Evolutionary conservation across 2,888 invertebrate genomes (phyloP), one percentile per base, ranked within the genome.

Genomic region (Serrognathus titanus): DNA sequence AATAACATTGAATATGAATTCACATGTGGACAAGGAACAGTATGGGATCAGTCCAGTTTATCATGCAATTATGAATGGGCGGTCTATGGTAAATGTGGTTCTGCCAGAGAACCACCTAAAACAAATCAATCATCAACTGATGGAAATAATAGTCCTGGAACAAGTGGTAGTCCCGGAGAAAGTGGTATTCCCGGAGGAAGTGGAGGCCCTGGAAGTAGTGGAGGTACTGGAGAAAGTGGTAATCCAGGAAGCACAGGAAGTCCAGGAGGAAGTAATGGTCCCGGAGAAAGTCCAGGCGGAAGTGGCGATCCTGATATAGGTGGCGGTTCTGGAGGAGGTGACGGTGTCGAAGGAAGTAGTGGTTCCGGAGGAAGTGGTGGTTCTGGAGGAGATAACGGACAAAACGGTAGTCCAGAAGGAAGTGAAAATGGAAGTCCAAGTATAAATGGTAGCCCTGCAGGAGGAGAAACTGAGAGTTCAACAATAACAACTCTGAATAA

Each of bases 341-440:
- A 55, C 46, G 31, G 13, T 41, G 57, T 43, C 48, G 53, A 62
- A 50, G 39, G 45, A 53, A 58, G 60, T 37, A 57, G 58, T 6
- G 60, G 53, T n/a, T 60, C 62, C 40, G 63, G 65, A 49, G 60
- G 61, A 31, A n/a, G 37, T 11, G 54, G 48, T 8, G 12, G 3
- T 3, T 20, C 20, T 38, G 20, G 46, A 8, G n/a, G 45, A 45
- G 52, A 45, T 31, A 3, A 3, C 10, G 16, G 45, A 11, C 61
- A 92, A 92, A 9, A 91, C 92, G 64, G 88, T 88, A 10, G 24
- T 8, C 45, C 43, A 62, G 92, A 45, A 48, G 11, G n/a, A n/a
- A n/a, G n/a, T n/a, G n/a, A 38, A 53, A 54, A 53, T 8, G 58
- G 85, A 40, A 59, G 43, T 43, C 55, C 63, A 55, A 64, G 60